A percentile compares a stretch with the other conserved stretches of the same genome.
These are phyloP conservation scores for Thalassarche chlororhynchos DNA, from an alignment of 2,113 vertebrate species.

Conservation along the genomic window DNA sequence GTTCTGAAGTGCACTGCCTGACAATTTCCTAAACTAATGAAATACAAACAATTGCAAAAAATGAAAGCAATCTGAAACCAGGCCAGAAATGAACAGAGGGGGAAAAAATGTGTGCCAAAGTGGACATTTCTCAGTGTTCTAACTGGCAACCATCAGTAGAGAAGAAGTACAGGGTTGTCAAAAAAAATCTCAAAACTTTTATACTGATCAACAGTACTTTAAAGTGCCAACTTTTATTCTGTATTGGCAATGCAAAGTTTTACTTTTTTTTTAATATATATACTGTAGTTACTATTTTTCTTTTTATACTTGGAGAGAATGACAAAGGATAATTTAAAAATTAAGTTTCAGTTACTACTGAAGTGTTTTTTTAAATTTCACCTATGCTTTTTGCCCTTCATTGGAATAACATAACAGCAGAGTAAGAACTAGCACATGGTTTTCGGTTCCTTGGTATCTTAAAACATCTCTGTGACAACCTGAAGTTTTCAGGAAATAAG, in stretches of 20 bases:
- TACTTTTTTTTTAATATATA: not conserved
- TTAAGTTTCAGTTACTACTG: not conserved
- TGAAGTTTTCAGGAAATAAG: constrained; percentile 7
- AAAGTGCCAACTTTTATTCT: not conserved
- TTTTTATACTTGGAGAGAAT: not conserved
- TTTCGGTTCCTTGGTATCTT: not conserved
- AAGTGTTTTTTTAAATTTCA: not conserved
- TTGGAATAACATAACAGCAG: not conserved
- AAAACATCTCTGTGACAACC: not conserved
- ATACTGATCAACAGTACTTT: not conserved
- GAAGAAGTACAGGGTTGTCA: not conserved
- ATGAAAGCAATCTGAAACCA: not conserved
- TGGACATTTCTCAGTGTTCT: not conserved
- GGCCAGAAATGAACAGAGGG: not conserved
- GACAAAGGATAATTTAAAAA: not conserved
- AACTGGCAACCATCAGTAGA: not conserved
- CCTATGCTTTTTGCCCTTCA: not conserved
- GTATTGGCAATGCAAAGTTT: not conserved
- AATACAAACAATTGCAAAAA: not conserved
- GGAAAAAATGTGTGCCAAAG: not conserved
- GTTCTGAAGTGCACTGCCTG: not conserved
- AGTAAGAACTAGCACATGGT: not conserved
- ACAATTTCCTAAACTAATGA: not conserved
- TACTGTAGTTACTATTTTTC: not conserved
- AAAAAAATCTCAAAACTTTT: not conserved